Percentiles rank a stretch among this genome's conserved stretches.
phyloP scores from a whole-genome alignment of 2,113 vertebrate genomes.

The Hystrix cristata region DNA sequence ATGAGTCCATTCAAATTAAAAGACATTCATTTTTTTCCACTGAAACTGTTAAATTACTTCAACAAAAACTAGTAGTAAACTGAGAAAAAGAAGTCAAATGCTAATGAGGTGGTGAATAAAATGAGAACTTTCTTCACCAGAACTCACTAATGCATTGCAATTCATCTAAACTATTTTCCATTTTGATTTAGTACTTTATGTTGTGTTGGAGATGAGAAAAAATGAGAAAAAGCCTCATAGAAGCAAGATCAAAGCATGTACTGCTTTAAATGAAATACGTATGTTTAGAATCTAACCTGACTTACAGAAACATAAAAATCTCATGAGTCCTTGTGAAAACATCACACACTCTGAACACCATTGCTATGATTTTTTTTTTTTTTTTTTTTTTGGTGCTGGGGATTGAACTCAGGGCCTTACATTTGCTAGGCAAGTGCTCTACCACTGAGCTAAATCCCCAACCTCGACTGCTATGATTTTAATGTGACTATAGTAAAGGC shows the following conservation, averaged over 20 bases:
- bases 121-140: constrained; percentile 3
- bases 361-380: constrained; percentile 15
- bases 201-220: constrained; percentile 22
- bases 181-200: constrained; percentile 2
- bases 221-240: background rate
- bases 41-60: background rate
- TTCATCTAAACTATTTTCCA: constrained; percentile 46
- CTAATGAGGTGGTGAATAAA: background rate
- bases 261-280: constrained; percentile 2
- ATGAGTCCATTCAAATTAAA: constrained; percentile 55
- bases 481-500: background rate
- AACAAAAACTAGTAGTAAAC: background rate
- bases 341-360: background rate
- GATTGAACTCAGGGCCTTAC: too few relatives aligned
- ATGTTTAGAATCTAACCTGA: constrained; percentile 51
- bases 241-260: constrained; percentile 9
- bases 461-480: constrained; percentile 10
- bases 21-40: constrained; percentile 10
- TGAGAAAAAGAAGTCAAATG: constrained; percentile 21
- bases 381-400: too few relatives aligned
- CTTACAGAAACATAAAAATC: background rate
- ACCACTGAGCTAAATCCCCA: too few relatives aligned
- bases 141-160: background rate
- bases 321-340: background rate
- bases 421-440: too few relatives aligned